A percentile compares a stretch with the other conserved stretches of the same genome.
phyloP scores from a whole-genome alignment of 2,888 invertebrate genomes.

The Lacanobia wlatinum region DNA sequence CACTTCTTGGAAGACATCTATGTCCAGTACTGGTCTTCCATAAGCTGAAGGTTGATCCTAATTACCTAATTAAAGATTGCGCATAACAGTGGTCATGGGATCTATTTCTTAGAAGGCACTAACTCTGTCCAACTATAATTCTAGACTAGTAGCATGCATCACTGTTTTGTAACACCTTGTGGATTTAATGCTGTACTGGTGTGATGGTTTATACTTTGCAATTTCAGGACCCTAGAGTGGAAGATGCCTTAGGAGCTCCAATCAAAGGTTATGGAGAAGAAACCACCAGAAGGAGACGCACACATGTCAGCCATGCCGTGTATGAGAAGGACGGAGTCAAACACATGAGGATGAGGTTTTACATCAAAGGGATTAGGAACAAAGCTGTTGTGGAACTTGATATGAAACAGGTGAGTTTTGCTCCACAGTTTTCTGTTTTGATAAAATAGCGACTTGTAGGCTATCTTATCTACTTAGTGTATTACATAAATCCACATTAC shows the following conservation, averaged over 20 bases:
- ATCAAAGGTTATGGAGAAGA: slow-evolving; percentile 97
- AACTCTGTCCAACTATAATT: neutral
- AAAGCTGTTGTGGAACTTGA: slow-evolving; percentile 97
- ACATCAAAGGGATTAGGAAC: slow-evolving; percentile 95
- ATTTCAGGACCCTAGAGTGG: slow-evolving; percentile 92
- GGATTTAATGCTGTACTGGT: neutral
- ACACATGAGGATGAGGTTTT: slow-evolving; percentile 97
- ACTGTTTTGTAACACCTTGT: neutral
- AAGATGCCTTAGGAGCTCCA: slow-evolving; percentile 96
- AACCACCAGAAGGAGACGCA: slow-evolving; percentile 94
- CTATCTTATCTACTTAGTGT: neutral
- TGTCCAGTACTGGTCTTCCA: no score
- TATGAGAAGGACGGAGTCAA: slow-evolving; percentile 94
- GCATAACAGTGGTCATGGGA: neutral
- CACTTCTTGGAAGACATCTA: neutral
- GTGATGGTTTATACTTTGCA: slow-evolving; percentile 15
- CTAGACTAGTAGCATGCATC: neutral
- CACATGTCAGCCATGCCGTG: slow-evolving; percentile 95
- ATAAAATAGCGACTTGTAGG: neutral
- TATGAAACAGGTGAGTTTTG: slow-evolving; percentile 93
- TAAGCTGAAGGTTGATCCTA: neutral
- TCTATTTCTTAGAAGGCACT: neutral
- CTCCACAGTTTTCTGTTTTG: neutral
- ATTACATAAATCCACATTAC: neutral
- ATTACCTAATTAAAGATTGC: neutral